Evolutionary conservation across 2,797 vertebrate species (phyloP).

Genomic region (Bucorvus abyssinicus): DNA sequence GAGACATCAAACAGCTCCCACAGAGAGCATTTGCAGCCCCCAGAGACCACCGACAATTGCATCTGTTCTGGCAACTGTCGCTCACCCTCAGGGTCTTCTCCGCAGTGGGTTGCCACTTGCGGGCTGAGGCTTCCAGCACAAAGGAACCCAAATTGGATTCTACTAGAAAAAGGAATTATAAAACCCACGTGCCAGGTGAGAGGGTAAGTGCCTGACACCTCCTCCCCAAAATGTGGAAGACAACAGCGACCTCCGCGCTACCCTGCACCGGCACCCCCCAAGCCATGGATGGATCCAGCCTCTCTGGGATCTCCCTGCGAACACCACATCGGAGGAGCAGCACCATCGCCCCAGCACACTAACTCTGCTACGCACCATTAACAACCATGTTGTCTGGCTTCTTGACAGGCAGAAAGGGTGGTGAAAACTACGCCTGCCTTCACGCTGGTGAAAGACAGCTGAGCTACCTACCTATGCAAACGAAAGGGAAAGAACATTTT

Average conservation of each 20-base stretch:
- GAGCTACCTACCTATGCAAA: background rate
- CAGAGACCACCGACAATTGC: background rate
- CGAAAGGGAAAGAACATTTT: background rate
- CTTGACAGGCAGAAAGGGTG: background rate
- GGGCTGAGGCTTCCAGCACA: background rate
- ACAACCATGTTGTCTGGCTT: background rate
- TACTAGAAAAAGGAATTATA: background rate
- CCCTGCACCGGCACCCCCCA: background rate
- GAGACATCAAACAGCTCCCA: background rate
- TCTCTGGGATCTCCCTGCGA: background rate
- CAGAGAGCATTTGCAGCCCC: background rate
- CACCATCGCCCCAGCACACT: background rate
- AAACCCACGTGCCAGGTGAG: background rate
- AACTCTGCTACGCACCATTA: background rate
- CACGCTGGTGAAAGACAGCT: background rate
- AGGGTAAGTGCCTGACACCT: background rate
- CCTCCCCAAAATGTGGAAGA: background rate
- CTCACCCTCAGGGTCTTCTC: background rate
- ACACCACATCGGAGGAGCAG: accelerated
- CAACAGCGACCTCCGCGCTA: accelerated
- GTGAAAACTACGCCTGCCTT: background rate
- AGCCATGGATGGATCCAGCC: background rate
- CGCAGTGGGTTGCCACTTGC: accelerated
- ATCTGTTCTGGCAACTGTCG: background rate
- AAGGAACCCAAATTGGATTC: background rate